These are phyloP conservation scores for Calidris pugnax DNA, from an alignment of 2,113 vertebrate genomes.

Conservation along the genomic window DNA sequence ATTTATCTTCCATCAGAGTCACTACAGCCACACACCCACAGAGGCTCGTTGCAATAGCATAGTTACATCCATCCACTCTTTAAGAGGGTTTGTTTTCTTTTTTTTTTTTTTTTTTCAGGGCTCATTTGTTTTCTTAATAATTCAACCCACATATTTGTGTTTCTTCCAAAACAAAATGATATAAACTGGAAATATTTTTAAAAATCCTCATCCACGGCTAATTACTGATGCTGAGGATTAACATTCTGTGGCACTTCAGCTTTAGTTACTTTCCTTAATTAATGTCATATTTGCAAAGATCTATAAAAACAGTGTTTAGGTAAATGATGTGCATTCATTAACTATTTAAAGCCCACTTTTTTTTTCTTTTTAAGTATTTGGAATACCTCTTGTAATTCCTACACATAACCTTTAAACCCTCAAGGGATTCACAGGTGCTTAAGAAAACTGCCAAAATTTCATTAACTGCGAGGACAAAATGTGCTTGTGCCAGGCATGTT, in stretches of 20 bases:
- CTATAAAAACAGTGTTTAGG: constrained; percentile 66
- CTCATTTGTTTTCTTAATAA: constrained; percentile 35
- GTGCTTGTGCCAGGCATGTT: background rate
- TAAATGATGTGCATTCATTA: constrained; percentile 53
- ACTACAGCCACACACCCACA: background rate
- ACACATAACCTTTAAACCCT: background rate
- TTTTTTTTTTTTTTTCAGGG: background rate
- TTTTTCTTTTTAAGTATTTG: background rate
- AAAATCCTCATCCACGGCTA: constrained; percentile 51
- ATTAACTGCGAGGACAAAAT: background rate
- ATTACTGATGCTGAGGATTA: constrained; percentile 64
- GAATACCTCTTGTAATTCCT: background rate
- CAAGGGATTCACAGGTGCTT: background rate
- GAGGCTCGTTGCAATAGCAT: background rate
- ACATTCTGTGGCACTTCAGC: constrained; percentile 63
- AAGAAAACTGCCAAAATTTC: background rate
- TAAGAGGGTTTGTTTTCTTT: background rate
- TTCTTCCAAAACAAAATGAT: constrained; percentile 55
- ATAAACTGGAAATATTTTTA: constrained; percentile 46
- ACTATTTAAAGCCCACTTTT: background rate
- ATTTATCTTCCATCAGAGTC: background rate
- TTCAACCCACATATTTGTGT: constrained; percentile 36
- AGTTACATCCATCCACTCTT: background rate
- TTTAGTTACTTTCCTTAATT: constrained; percentile 68
- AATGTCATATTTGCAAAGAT: constrained; percentile 69